phyloP scores from a whole-genome alignment of 2,888 invertebrate genomes.

The Nemoura dubitans region DNA sequence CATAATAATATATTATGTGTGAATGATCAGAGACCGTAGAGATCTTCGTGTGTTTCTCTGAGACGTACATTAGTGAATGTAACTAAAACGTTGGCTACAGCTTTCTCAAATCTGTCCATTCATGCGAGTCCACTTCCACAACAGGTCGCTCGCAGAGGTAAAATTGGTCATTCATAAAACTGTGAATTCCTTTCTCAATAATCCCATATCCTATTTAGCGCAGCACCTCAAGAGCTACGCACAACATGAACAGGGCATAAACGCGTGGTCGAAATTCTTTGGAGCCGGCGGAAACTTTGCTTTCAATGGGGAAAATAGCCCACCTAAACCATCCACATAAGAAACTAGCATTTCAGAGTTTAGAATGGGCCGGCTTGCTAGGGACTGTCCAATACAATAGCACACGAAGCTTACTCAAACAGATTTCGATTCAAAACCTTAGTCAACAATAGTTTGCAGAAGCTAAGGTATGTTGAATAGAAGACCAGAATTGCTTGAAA shows the following conservation, averaged over 20 bases:
- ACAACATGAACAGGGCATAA: background rate
- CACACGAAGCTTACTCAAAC: slow-evolving; percentile 30
- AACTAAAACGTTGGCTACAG: background rate
- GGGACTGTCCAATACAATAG: slow-evolving; percentile 27
- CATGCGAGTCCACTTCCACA: background rate
- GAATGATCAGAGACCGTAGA: background rate
- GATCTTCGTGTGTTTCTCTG: background rate
- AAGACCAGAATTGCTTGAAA: slow-evolving; percentile 27
- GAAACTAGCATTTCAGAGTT: slow-evolving; percentile 5
- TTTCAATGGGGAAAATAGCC: slow-evolving; percentile 31
- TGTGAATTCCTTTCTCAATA: background rate
- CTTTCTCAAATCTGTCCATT: background rate
- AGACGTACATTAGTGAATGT: background rate
- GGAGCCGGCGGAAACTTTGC: slow-evolving; percentile 29
- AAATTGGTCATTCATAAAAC: background rate
- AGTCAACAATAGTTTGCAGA: slow-evolving; percentile 24
- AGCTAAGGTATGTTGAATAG: slow-evolving; percentile 35
- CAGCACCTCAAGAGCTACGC: background rate
- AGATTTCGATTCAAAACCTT: slow-evolving; percentile 12
- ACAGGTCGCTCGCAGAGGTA: background rate
- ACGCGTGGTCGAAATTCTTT: slow-evolving; percentile 28
- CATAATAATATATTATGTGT: background rate
- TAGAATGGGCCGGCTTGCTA: slow-evolving; percentile 19
- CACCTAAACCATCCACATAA: slow-evolving; percentile 27
- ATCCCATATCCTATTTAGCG: background rate